phyloP scores from a whole-genome alignment of 2,888 invertebrate genomes.

The Noctua pronuba region DNA sequence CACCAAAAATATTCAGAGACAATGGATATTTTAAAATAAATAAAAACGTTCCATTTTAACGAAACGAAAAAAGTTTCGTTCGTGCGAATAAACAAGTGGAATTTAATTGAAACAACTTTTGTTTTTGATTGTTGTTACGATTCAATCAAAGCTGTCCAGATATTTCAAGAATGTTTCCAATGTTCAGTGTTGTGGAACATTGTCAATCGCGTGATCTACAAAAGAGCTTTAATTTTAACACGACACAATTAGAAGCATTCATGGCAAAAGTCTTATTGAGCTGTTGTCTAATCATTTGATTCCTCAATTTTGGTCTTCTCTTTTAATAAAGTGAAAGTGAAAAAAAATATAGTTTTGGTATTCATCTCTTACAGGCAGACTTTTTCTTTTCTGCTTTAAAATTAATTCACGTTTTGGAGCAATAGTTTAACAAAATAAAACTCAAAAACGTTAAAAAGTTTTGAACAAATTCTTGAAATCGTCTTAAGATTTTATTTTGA shows the following conservation, averaged over 20 bases:
- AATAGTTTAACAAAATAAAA: background rate
- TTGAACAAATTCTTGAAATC: background rate
- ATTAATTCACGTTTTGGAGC: background rate
- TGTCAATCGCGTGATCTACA: slow-evolving; percentile 29
- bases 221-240: background rate
- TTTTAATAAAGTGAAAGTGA: background rate
- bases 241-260: background rate
- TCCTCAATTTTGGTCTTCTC: background rate
- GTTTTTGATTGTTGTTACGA: slow-evolving; percentile 69
- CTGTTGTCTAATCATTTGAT: background rate
- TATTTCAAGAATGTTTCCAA: slow-evolving; percentile 55
- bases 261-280: background rate
- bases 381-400: background rate
- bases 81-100: slow-evolving; percentile 76
- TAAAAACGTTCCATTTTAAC: slow-evolving; percentile 69
- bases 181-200: slow-evolving; percentile 33
- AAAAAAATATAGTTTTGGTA: background rate
- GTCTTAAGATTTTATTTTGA: slow-evolving; percentile 17
- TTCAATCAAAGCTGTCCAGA: slow-evolving; percentile 66
- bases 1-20: slow-evolving; percentile 28
- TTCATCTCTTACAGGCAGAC: background rate
- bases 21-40: slow-evolving; percentile 59
- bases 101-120: slow-evolving; percentile 78
- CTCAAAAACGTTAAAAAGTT: slow-evolving; percentile 8
- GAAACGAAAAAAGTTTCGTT: slow-evolving; percentile 71